A percentile compares a stretch with the other conserved stretches of the same genome.
Conservation (phyloP, 2,113 vertebrate species). For the Corythornis cristatus region DNA sequence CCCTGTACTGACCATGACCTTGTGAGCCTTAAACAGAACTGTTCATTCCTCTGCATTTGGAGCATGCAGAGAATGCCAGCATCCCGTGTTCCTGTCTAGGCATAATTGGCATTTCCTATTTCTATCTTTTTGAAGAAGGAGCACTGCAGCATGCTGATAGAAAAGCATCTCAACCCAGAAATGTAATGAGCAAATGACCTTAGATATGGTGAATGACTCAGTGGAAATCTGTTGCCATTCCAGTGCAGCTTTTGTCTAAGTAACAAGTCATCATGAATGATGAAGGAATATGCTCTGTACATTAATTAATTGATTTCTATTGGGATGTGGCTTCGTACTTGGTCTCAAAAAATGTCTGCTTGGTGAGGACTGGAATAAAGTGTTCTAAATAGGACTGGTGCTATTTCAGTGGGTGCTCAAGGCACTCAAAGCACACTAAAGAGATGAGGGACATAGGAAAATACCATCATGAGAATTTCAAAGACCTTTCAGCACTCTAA, state of each 20-base stretch:
- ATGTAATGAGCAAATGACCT: background rate
- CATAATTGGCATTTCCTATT: no score
- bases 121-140: background rate
- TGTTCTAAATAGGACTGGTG: background rate
- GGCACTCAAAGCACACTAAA: background rate
- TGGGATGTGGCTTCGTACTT: background rate
- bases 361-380: background rate
- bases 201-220: background rate
- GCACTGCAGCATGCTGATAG: background rate
- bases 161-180: background rate
- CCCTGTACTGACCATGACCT: background rate
- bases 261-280: background rate
- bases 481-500: background rate
- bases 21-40: background rate
- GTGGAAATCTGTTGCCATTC: background rate
- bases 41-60: background rate
- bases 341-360: background rate
- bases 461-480: background rate
- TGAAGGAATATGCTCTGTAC: background rate
- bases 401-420: background rate
- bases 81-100: no score
- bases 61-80: background rate
- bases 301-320: background rate
- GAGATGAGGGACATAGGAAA: rapidly evolving
- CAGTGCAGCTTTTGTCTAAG: background rate